phyloP scores from a whole-genome alignment of 2,888 invertebrate genomes.

The Ichneumoninae sp. region DNA sequence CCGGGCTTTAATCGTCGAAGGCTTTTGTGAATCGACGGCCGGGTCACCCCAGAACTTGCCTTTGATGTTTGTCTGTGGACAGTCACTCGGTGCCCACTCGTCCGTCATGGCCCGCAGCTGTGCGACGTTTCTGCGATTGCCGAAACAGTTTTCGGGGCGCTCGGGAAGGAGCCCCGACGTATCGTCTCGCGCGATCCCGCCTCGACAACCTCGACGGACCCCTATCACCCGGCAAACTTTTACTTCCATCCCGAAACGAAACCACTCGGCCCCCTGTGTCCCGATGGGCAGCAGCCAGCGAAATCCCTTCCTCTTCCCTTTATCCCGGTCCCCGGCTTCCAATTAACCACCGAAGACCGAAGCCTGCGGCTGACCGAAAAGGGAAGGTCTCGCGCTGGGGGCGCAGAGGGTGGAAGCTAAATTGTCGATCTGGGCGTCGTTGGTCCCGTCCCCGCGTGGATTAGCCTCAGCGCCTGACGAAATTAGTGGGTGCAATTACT shows the following conservation, averaged over 20 bases:
- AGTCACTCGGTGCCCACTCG: constrained; percentile 57
- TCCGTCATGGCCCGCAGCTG: constrained; percentile 66
- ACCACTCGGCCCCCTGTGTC: constrained; percentile 27
- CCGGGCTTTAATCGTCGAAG: constrained; percentile 43
- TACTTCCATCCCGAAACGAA: constrained; percentile 14
- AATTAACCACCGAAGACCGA: constrained; percentile 64
- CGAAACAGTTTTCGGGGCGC: constrained; percentile 63
- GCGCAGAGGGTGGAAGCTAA: constrained; percentile 53
- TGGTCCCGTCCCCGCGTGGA: constrained; percentile 54
- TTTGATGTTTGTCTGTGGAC: constrained; percentile 61
- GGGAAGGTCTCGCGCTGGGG: constrained; percentile 43
- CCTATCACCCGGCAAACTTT: constrained; percentile 58
- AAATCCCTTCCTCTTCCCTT: constrained; percentile 16
- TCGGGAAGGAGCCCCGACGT: constrained; percentile 4
- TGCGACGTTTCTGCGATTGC: constrained; percentile 66
- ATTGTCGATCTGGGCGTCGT: constrained; percentile 63
- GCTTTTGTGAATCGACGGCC: constrained; percentile 22
- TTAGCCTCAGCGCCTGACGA: constrained; percentile 57
- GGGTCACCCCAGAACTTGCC: constrained; percentile 58
- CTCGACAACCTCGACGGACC: constrained; percentile 54
- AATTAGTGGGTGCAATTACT: constrained; percentile 60
- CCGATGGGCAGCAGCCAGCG: constrained; percentile 42
- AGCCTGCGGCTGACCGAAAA: constrained; percentile 66
- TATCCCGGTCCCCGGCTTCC: constrained; percentile 50
- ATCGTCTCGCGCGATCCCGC: constrained; percentile 54